Percentiles rank a stretch among this genome's conserved stretches.
phyloP scores from a whole-genome alignment of 2,797 vertebrate species.

The Echiichthys vipera region DNA sequence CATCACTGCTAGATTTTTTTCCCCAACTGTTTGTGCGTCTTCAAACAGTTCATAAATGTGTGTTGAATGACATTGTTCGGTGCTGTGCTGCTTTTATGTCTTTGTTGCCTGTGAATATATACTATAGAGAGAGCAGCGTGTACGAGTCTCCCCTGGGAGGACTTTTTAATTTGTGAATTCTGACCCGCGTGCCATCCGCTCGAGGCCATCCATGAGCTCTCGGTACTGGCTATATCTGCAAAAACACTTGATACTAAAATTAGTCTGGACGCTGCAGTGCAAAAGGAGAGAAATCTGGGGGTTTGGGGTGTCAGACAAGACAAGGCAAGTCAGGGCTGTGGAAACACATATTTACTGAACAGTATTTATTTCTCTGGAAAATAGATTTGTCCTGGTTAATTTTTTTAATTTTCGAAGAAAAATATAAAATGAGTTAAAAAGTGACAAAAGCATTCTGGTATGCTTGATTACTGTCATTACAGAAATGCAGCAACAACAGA shows the following conservation, averaged over 20 bases:
- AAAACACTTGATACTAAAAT: constrained; percentile 81
- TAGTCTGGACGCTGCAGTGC: constrained; percentile 64
- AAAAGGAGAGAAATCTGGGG: constrained; percentile 42
- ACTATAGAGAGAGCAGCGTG: constrained; percentile 60
- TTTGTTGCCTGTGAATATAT: constrained; percentile 74
- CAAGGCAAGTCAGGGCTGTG: constrained; percentile 46
- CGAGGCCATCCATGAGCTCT: constrained; percentile 78
- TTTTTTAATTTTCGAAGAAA: not conserved
- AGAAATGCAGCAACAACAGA: constrained; percentile 25
- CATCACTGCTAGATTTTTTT: constrained; percentile 51
- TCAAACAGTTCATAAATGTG: constrained; percentile 59
- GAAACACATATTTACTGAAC: constrained; percentile 66
- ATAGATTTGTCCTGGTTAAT: constrained; percentile 5
- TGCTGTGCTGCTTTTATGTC: constrained; percentile 70
- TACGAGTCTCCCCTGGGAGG: constrained; percentile 71
- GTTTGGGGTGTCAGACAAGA: constrained; percentile 39
- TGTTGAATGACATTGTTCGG: constrained; percentile 65
- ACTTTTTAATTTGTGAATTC: constrained; percentile 83
- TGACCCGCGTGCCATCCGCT: constrained; percentile 78
- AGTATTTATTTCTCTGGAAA: constrained; percentile 38
- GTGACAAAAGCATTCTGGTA: constrained; percentile 1
- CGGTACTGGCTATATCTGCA: constrained; percentile 67
- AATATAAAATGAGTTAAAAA: constrained; percentile 11
- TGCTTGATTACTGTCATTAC: constrained; percentile 9
- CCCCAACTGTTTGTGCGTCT: constrained; percentile 25